These are phyloP conservation scores for Cebuella pygmaea DNA, from an alignment of 2,797 vertebrate genomes.

Conservation along the genomic window DNA sequence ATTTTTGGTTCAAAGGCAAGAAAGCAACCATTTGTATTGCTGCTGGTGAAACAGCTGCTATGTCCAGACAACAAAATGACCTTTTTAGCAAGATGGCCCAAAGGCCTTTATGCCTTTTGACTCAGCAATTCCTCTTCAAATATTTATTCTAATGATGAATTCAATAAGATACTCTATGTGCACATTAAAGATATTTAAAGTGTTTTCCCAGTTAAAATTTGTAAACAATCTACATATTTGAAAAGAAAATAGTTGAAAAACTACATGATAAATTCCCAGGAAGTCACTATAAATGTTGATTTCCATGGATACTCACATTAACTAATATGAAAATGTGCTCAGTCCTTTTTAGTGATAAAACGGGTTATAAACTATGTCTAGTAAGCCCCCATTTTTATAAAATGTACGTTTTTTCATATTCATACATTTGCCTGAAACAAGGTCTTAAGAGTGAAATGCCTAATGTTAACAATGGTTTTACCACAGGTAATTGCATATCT, in stretches of 20 bases:
- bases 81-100: background rate
- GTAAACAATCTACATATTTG: background rate
- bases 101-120: background rate
- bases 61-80: background rate
- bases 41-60: background rate
- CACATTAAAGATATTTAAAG: background rate
- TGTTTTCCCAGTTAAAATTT: background rate
- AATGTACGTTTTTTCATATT: background rate
- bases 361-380: background rate
- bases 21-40: background rate
- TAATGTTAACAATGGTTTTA: background rate
- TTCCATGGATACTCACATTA: background rate
- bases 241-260: background rate
- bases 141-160: background rate
- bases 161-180: background rate
- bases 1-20: background rate
- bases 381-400: background rate
- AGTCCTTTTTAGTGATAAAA: background rate
- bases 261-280: background rate
- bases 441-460: background rate
- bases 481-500: background rate
- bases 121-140: background rate
- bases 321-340: background rate
- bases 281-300: background rate
- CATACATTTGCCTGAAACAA: background rate